Evolutionary conservation across 2,888 invertebrate genomes (phyloP).

Genomic region (Bugula neritina): DNA sequence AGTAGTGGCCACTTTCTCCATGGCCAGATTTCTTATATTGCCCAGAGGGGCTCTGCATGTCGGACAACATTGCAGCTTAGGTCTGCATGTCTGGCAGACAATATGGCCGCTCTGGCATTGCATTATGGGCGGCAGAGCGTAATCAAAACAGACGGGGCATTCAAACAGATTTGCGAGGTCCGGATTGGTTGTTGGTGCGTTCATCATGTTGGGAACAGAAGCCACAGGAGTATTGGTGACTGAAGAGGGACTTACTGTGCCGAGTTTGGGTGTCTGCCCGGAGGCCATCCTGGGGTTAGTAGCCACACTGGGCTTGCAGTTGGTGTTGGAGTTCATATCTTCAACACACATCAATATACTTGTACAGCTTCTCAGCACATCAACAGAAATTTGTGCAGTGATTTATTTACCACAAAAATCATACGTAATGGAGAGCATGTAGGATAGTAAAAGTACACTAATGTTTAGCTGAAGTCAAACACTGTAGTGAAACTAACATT

Average conservation of each 20-base stretch:
- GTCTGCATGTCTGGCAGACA: conserved; percentile 93
- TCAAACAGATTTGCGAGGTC: conserved; percentile 56
- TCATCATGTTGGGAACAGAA: conserved; percentile 2
- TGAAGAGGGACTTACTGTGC: conserved; percentile 21
- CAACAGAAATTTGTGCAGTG: too few relatives aligned
- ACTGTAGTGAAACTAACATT: too few relatives aligned
- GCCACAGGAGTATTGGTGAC: conserved; percentile 6
- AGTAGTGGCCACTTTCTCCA: conserved; percentile 98
- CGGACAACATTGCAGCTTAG: conserved; percentile 93
- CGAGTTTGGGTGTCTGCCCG: conserved; percentile 20
- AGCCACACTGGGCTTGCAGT: conserved; percentile 11
- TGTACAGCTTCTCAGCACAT: too few relatives aligned
- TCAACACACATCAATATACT: too few relatives aligned
- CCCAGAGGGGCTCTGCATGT: conserved; percentile 90
- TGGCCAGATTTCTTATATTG: conserved; percentile 94
- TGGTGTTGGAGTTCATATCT: neutral
- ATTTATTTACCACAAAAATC: too few relatives aligned
- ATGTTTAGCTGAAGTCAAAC: too few relatives aligned
- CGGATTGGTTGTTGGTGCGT: conserved; percentile 8
- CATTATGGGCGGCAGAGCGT: conserved; percentile 95
- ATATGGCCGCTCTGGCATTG: conserved; percentile 98
- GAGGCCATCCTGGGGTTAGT: conserved; percentile 25
- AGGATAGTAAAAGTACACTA: too few relatives aligned
- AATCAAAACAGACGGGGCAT: conserved; percentile 88
- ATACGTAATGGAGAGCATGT: too few relatives aligned